These are phyloP conservation scores for Punctoribates punctum DNA, from an alignment of 2,888 invertebrate genomes.

Conservation along the genomic window DNA sequence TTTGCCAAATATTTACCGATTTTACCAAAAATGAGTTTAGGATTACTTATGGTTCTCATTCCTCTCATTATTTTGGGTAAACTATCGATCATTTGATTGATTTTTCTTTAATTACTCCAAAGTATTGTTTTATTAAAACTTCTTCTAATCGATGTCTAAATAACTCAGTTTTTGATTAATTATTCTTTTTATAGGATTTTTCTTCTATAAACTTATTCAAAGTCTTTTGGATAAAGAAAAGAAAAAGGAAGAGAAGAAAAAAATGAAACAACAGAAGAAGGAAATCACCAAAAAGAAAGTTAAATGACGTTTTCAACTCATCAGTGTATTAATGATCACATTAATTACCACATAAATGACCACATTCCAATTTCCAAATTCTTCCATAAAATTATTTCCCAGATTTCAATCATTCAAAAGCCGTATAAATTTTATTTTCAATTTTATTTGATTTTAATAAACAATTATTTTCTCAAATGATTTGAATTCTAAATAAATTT, in stretches of 20 bases:
- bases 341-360: too few species aligned
- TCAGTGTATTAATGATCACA: too few species aligned
- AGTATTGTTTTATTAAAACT: too few species aligned
- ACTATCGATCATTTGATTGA: background rate
- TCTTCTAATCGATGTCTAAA: too few species aligned
- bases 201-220: constrained; percentile 78
- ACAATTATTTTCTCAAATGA: too few species aligned
- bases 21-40: constrained; percentile 16
- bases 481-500: background rate
- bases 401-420: too few species aligned
- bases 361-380: too few species aligned
- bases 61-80: constrained; percentile 25
- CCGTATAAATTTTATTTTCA: background rate
- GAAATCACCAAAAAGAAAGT: constrained; percentile 56
- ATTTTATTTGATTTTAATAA: background rate
- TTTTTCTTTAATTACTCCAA: background rate
- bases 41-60: constrained; percentile 12
- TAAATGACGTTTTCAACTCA: background rate
- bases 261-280: constrained; percentile 73
- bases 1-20: constrained; percentile 42
- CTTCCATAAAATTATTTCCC: too few species aligned
- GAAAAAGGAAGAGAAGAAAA: constrained; percentile 74
- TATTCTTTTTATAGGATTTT: constrained; percentile 67
- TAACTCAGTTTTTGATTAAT: too few species aligned
- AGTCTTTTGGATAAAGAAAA: constrained; percentile 71